Evolutionary conservation across 1,140 invertebrate species (phyloP).

Genomic region (Asbolus verrucosus): DNA sequence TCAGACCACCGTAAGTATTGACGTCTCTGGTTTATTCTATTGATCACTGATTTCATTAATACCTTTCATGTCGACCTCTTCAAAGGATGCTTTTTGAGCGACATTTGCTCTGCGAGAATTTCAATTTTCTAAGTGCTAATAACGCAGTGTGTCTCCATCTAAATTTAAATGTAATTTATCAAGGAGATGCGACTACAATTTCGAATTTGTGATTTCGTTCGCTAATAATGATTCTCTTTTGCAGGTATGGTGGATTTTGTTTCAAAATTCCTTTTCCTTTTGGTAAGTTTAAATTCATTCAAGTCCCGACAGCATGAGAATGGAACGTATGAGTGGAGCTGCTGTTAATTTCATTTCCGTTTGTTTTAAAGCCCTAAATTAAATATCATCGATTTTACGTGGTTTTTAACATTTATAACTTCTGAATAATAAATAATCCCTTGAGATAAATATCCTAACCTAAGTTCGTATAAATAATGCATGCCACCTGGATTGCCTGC

Average conservation of each 20-base stretch:
- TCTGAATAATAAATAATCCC: too few relatives aligned
- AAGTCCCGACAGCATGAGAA: too few relatives aligned
- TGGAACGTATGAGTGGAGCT: too few relatives aligned
- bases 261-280: neutral
- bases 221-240: slow-evolving; percentile 29
- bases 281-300: slow-evolving; percentile 8
- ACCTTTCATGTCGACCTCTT: slow-evolving; percentile 27
- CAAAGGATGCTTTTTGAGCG: slow-evolving; percentile 24
- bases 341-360: too few relatives aligned
- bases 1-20: too few relatives aligned
- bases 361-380: too few relatives aligned
- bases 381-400: too few relatives aligned
- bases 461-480: too few relatives aligned
- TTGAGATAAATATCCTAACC: too few relatives aligned
- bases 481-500: too few relatives aligned
- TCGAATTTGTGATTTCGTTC: neutral
- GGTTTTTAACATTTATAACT: too few relatives aligned
- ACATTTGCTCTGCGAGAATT: slow-evolving; percentile 32
- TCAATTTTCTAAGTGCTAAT: slow-evolving; percentile 36
- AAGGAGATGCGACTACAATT: neutral
- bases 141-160: slow-evolving; percentile 24
- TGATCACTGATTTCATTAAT: slow-evolving; percentile 34
- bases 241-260: slow-evolving; percentile 14
- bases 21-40: slow-evolving; percentile 24
- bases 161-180: slow-evolving; percentile 35